Conservation (phyloP, 1,140 invertebrate species). For the Achatina immaculata region DNA sequence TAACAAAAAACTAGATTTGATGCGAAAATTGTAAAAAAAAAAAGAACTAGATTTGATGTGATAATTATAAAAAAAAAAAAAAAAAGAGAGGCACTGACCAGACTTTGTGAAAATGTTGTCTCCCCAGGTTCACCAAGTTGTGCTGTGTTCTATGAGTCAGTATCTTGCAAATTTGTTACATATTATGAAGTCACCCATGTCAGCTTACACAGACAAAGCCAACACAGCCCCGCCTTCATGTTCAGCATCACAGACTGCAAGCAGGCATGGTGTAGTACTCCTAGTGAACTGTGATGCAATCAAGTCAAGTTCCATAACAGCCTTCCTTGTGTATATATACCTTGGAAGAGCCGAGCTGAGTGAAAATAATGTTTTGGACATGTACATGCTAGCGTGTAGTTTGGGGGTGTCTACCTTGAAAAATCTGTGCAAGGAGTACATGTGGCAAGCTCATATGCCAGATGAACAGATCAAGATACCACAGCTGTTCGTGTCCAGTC, state of each 20-base stretch:
- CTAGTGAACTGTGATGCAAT: constrained; percentile 38
- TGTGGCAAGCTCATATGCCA: constrained; percentile 26
- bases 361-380: constrained; percentile 31
- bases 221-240: background rate
- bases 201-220: background rate
- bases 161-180: constrained; percentile 36
- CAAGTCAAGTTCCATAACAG: constrained; percentile 36
- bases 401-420: constrained; percentile 36
- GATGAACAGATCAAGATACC: constrained; percentile 32
- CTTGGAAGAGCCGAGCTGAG: constrained; percentile 35
- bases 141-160: constrained; percentile 43
- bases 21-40: too few relatives aligned
- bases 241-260: background rate
- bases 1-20: too few relatives aligned
- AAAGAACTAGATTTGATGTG: too few relatives aligned
- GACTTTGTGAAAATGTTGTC: too few relatives aligned
- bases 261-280: constrained; percentile 19
- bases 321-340: constrained; percentile 43
- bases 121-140: constrained; percentile 41
- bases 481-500: constrained; percentile 35
- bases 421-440: constrained; percentile 32
- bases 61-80: too few relatives aligned
- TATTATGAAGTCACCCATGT: constrained; percentile 29
- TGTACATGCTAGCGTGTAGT: constrained; percentile 41
- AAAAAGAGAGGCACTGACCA: too few relatives aligned